Conservation (phyloP, 1,140 invertebrate genomes). For the Drusus annulatus region DNA sequence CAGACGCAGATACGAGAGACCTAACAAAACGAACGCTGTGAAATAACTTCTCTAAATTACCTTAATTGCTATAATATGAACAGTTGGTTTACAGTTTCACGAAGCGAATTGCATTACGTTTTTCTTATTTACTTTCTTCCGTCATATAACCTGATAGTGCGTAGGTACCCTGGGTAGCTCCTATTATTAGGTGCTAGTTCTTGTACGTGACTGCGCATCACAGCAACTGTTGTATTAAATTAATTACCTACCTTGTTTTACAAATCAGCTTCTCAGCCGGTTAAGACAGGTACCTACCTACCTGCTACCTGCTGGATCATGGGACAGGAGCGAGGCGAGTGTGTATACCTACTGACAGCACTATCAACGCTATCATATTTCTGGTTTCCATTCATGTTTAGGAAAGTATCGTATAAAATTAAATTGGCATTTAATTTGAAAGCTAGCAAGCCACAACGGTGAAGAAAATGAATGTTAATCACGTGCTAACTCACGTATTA, state of each 20-base stretch:
- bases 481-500: no score
- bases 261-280: background rate
- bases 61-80: conserved; percentile 31
- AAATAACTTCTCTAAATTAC: conserved; percentile 26
- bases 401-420: no score
- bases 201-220: background rate
- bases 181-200: background rate
- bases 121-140: conserved; percentile 29
- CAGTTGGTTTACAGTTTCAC: conserved; percentile 15
- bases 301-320: no score
- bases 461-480: no score
- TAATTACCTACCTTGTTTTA: background rate
- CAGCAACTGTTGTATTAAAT: background rate
- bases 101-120: conserved; percentile 24
- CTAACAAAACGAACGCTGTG: conserved; percentile 15
- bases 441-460: no score
- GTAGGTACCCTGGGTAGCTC: no score
- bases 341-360: no score
- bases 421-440: no score
- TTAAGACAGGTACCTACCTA: no score
- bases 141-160: background rate
- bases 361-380: no score
- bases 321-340: no score
- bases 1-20: conserved; percentile 4
- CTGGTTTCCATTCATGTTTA: no score